Evolutionary conservation across 2,113 vertebrate genomes (phyloP).

Genomic region (Gasterosteus aculeatus): DNA sequence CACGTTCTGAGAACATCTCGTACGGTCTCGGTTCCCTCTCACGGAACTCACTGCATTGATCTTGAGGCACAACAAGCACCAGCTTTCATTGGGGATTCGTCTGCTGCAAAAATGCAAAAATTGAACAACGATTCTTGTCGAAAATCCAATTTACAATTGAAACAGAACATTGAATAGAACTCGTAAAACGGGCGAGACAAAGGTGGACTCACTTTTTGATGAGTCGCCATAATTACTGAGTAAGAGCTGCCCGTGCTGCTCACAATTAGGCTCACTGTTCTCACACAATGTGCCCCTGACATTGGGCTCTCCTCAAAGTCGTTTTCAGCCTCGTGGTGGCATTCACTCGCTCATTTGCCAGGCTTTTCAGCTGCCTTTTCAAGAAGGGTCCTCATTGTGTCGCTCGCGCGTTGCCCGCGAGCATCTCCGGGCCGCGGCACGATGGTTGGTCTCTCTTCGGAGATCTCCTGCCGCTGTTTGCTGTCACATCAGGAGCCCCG

Average conservation of each 20-base stretch:
- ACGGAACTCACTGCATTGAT: background rate
- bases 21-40: background rate
- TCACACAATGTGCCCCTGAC: conserved; percentile 10
- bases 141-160: background rate
- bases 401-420: background rate
- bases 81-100: too few relatives aligned
- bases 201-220: conserved; percentile 11
- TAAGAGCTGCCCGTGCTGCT: background rate
- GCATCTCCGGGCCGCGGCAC: conserved; percentile 59
- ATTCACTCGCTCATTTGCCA: conserved; percentile 17
- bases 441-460: conserved; percentile 55
- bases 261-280: background rate
- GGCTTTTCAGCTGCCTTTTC: conserved; percentile 6
- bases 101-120: background rate
- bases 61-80: background rate
- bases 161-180: background rate
- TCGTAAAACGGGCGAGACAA: background rate
- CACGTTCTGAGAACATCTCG: background rate
- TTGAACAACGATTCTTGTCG: background rate
- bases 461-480: conserved; percentile 49
- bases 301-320: conserved; percentile 49
- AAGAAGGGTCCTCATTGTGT: conserved; percentile 19
- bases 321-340: conserved; percentile 7
- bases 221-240: conserved; percentile 20
- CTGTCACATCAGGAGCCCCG: conserved; percentile 40